These are phyloP conservation scores for Perca fluviatilis DNA, from an alignment of 2,113 vertebrate genomes.

Conservation along the genomic window DNA sequence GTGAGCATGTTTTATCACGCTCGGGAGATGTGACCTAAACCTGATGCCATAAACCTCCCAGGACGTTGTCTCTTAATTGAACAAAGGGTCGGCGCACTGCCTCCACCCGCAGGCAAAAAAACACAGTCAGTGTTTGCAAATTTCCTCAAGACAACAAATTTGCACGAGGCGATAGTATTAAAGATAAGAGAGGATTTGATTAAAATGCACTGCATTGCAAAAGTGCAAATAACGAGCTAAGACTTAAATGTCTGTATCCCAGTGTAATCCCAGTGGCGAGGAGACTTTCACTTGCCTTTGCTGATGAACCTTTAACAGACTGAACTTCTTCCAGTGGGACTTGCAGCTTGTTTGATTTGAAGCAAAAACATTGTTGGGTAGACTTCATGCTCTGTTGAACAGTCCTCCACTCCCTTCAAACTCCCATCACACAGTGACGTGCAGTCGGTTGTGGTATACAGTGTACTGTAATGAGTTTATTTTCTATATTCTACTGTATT, in stretches of 20 bases:
- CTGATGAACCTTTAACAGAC: conserved; percentile 30
- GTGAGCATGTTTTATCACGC: too few relatives aligned
- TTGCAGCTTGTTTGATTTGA: conserved; percentile 37
- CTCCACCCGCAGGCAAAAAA: conserved; percentile 27
- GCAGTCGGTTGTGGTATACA: neutral
- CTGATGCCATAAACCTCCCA: neutral
- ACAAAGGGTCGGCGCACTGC: neutral
- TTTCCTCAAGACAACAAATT: neutral
- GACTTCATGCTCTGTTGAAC: conserved; percentile 31
- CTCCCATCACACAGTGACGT: neutral
- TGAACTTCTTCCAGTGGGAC: conserved; percentile 26
- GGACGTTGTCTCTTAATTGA: conserved; percentile 9
- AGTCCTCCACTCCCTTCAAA: conserved; percentile 14
- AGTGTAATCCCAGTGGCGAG: neutral
- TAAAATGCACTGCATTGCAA: neutral
- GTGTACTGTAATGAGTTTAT: neutral
- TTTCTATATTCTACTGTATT: neutral
- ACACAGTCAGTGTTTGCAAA: conserved; percentile 3
- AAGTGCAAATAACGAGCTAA: neutral
- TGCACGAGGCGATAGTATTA: neutral
- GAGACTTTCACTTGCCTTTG: conserved; percentile 13
- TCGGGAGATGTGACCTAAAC: too few relatives aligned
- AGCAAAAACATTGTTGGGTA: conserved; percentile 20
- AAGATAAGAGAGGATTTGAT: neutral
- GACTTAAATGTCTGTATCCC: neutral